Evolutionary conservation across 35 echinoderm and acorn worm species (phyloP).

Genomic region (Apostichopus californicus): DNA sequence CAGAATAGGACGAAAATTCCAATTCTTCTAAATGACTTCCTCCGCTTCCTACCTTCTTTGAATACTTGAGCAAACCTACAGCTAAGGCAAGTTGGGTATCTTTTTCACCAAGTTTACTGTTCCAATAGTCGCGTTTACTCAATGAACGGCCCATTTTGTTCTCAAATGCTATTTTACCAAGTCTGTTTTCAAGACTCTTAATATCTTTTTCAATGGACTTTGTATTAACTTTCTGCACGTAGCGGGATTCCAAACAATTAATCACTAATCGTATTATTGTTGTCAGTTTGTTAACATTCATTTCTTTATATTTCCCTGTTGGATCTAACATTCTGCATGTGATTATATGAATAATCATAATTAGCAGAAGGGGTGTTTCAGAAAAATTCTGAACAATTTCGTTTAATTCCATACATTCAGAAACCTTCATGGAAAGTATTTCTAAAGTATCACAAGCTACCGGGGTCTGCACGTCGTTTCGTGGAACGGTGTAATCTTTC

Average conservation of each 20-base stretch:
- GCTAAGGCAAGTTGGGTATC: background rate
- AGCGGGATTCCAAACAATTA: constrained; percentile 28
- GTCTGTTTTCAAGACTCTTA: background rate
- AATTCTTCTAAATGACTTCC: background rate
- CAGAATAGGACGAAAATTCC: background rate
- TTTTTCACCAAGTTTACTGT: background rate
- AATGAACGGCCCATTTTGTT: background rate
- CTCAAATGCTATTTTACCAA: constrained; percentile 1
- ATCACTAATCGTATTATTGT: background rate
- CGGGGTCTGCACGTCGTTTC: background rate
- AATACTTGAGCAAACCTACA: background rate
- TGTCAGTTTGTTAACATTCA: constrained; percentile 14
- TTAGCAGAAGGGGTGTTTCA: constrained; percentile 19
- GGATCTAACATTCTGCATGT: constrained; percentile 2
- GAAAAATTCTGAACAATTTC: constrained; percentile 1
- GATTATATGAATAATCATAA: background rate
- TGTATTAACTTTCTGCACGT: background rate
- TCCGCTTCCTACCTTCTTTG: background rate
- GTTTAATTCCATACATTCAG: background rate
- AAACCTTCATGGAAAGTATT: background rate
- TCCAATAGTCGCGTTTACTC: background rate
- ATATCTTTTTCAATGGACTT: background rate
- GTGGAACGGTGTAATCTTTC: background rate
- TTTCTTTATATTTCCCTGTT: background rate
- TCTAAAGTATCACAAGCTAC: background rate